phyloP scores from a whole-genome alignment of 2,797 vertebrate species.

The Meriones psammophilus region DNA sequence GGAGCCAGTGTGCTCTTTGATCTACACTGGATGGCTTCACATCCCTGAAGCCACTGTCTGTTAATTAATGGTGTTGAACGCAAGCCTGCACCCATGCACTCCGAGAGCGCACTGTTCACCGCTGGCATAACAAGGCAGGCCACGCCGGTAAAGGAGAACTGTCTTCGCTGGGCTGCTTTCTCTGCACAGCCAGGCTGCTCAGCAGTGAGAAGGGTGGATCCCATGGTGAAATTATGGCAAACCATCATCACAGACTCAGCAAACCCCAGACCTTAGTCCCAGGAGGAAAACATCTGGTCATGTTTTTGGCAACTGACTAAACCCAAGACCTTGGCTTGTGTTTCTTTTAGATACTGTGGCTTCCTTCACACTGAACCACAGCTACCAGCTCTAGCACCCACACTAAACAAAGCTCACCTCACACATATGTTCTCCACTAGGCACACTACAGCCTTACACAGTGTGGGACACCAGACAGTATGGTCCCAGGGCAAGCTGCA shows the following conservation, averaged over 20 bases:
- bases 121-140: fast-evolving
- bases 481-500: too few species aligned
- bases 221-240: fast-evolving
- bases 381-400: fast-evolving
- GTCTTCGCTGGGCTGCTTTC: background rate
- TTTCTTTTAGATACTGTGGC: background rate
- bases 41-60: background rate
- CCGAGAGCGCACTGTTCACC: too few species aligned
- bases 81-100: fast-evolving
- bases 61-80: background rate
- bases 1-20: background rate
- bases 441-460: background rate
- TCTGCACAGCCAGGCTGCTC: background rate
- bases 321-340: background rate
- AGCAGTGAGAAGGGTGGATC: background rate
- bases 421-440: fast-evolving
- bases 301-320: fast-evolving
- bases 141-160: fast-evolving
- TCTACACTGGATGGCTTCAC: background rate
- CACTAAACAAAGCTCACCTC: background rate
- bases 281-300: background rate
- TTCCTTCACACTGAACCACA: fast-evolving
- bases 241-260: too few species aligned
- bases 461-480: background rate
- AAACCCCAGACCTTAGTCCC: background rate